Base-by-base conservation (phyloP, 2,113 vertebrate genomes). In the Taurulus bubalis region DNA sequence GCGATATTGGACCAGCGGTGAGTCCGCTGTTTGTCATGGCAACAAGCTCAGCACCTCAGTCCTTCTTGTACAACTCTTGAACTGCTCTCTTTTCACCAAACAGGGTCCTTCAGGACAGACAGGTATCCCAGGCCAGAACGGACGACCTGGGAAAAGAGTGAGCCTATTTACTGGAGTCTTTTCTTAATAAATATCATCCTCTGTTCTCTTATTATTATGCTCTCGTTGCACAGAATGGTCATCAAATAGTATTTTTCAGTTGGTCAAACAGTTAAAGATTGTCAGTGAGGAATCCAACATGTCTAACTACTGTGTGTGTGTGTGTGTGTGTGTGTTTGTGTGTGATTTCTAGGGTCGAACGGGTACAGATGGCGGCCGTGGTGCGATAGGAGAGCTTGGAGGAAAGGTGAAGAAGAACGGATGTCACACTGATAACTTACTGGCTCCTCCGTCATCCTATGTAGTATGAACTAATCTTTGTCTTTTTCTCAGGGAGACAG, bases 301-400 rank as follows among this genome's bases (percentile, higher is more conserved):
- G 56, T 73, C 24, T 77, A 8, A 55, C 15, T 68, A n/a, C 30
- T 34, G 58, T 58, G 20, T 80, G 26, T 85, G 59, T 58, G 18
- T 80, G 47, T 55, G 51, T 24, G 64, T 26, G 53, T 56, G 65
- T 72, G 15, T 84, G 74, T 45, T 14, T 80, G 24, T 85, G 59
- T 59, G 22, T 80, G 47, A 88, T 53, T 30, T 36, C 60, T 79
- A 99, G 98, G 98, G 98, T 20, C 96, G 96, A 49, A 93, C 94
- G 2, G 98, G 98, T 56, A 92, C 96, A 0, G 98, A 99, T 0
- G 98, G 98, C 0, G 96, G 96, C 9, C 92, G 98, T 75, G 98
- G 98, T 2, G 97, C 96, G 88, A 97, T 97, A 0, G 98, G 98
- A 75, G 96, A 98, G 79, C 93, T 97, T 0, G 98, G 98, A 80